Evolutionary conservation across 2,113 vertebrate species (phyloP), one percentile per base, ranked within the genome.

Genomic region (Aplodontia rufa): DNA sequence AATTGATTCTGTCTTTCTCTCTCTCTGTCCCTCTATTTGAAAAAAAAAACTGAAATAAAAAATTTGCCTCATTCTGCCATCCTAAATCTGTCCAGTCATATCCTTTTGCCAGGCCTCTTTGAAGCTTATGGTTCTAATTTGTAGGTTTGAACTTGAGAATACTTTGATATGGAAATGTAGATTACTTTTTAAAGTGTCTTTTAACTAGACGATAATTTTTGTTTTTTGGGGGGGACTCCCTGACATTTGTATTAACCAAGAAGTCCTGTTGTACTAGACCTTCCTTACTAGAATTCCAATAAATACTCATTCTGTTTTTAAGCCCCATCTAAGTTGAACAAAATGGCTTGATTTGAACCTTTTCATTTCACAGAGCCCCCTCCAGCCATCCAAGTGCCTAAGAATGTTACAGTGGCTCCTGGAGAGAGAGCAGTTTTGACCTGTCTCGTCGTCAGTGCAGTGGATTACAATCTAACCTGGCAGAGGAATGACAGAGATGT

Each of bases 391-490:
- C 98, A 98, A 60, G 98, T 98, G 22, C 98, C 98, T 10, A 97
- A 94, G 1, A 99, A 99, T 0, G 95, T 99, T 3, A 99, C 99
- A 0, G 98, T 93, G 42, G 84, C 97, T 55, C 99, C 99, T 0
- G 99, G 99, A 45, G 98, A 98, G n/a, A 97, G 10, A 20, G 99
- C 99, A 0, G 32, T 99, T 85, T 98, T 99, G 96, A 99, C 98
- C 5, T 99, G 99, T 97, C 94, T 99, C 0, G 98, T 99, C 9
- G 62, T 97, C 82, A 99, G 99, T 94, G 98, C 99, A 0, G 99
- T 99, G 64, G 98, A 0, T 83, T 99, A 99, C 98, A 99, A 99
- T 97, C 98, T 99, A 42, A 99, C 99, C 47, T 99, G 99, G 99
- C 98, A 98, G 90, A 98, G 98, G 55, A 98, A 98, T 0, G 98